Evolutionary conservation across 2,888 invertebrate genomes (phyloP).

Genomic region (Nomada fabriciana): DNA sequence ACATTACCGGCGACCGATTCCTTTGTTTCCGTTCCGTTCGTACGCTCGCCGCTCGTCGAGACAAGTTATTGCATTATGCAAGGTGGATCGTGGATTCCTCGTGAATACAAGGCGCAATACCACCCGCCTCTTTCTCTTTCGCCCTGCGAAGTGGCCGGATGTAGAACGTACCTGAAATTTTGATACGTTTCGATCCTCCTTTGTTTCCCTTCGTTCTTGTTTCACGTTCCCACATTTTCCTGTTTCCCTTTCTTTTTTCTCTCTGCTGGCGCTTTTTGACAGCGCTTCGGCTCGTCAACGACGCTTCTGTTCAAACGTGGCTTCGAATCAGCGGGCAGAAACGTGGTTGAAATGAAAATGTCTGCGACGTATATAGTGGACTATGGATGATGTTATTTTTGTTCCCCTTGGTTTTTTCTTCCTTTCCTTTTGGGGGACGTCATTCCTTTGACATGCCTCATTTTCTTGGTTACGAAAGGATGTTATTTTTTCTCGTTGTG

Average conservation of each 20-base stretch:
- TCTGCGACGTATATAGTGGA: too few species aligned
- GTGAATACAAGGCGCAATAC: constrained; percentile 13
- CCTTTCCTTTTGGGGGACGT: too few species aligned
- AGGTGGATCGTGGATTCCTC: constrained; percentile 43
- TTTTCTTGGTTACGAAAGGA: too few species aligned
- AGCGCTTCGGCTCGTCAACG: not conserved
- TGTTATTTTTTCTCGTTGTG: too few species aligned
- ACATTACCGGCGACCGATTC: constrained; percentile 53
- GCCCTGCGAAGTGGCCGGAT: not conserved
- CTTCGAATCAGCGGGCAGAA: not conserved
- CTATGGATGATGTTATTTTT: too few species aligned
- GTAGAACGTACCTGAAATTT: constrained; percentile 31
- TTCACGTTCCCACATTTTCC: not conserved
- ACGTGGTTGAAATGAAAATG: not conserved
- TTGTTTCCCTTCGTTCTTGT: not conserved
- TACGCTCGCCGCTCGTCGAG: constrained; percentile 38
- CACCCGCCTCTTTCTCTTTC: not conserved
- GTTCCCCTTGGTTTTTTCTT: too few species aligned
- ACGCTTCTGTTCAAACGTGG: not conserved
- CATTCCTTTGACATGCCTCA: too few species aligned
- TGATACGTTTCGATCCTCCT: constrained; percentile 30
- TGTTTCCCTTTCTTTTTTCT: not conserved
- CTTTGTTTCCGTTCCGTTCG: constrained; percentile 57
- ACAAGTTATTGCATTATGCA: constrained; percentile 59
- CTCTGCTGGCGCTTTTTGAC: not conserved